Evolutionary conservation across 2,113 vertebrate species (phyloP).

Genomic region (Thalassoma bifasciatum): DNA sequence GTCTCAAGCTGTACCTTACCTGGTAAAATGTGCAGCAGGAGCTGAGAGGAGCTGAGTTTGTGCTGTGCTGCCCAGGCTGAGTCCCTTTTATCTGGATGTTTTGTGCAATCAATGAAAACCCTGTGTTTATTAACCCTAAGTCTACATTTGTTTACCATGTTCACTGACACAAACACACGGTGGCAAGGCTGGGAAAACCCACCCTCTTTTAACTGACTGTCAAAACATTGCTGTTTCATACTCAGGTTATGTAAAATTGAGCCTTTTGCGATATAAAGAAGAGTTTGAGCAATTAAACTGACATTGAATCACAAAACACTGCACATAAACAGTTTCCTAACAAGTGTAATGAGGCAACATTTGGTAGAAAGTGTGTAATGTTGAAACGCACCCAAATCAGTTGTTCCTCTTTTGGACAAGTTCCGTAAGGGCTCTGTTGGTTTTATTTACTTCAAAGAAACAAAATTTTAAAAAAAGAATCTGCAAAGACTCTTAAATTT

Average conservation of each 20-base stretch:
- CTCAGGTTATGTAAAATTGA: background rate
- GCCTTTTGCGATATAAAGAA: background rate
- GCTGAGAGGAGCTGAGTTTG: background rate
- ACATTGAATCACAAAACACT: background rate
- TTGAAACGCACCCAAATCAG: background rate
- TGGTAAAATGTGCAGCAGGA: background rate
- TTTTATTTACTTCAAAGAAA: too few species aligned
- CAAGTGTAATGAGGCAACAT: background rate
- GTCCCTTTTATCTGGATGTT: background rate
- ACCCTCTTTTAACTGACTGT: background rate
- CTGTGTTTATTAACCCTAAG: constrained; percentile 3
- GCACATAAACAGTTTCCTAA: background rate
- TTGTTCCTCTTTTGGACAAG: too few species aligned
- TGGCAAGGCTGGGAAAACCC: background rate
- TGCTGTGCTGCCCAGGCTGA: background rate
- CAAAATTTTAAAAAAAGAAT: too few species aligned
- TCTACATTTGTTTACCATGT: background rate
- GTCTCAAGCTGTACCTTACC: background rate
- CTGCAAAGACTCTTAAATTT: too few species aligned
- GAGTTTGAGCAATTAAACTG: background rate
- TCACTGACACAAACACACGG: background rate
- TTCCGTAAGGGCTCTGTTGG: too few species aligned
- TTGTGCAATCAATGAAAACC: background rate
- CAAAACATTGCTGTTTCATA: background rate
- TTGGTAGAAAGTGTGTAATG: background rate